These are phyloP conservation scores for Pogoniulus pusillus DNA, from an alignment of 2,797 vertebrate species.

Conservation along the genomic window DNA sequence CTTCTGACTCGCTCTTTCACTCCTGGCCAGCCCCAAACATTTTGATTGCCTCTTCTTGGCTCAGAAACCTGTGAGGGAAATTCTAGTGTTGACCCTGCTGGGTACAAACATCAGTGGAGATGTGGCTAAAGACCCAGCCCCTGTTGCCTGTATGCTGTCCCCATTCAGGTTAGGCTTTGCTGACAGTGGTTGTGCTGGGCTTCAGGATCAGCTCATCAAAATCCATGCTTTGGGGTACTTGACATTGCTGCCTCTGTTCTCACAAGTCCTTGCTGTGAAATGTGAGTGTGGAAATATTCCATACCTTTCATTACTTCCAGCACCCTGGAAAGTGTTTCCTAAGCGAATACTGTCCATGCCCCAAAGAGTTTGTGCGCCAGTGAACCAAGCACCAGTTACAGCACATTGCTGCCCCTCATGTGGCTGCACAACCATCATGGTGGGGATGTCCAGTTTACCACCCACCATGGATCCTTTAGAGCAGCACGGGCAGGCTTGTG, in stretches of 20 bases:
- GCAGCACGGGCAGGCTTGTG: rapidly evolving
- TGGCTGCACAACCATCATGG: rapidly evolving
- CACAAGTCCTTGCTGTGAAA: not conserved
- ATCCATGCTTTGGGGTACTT: not conserved
- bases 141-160: not conserved
- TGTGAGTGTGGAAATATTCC: not conserved
- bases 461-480: not conserved
- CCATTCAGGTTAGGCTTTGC: not conserved
- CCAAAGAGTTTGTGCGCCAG: not conserved
- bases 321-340: not conserved
- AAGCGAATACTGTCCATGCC: not conserved
- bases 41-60: not conserved
- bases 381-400: too few species aligned
- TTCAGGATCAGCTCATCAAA: not conserved
- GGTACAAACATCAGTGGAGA: not conserved
- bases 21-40: not conserved
- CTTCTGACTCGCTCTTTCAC: not conserved
- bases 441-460: not conserved
- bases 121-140: not conserved
- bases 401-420: not conserved
- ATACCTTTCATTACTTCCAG: not conserved
- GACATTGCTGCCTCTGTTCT: not conserved
- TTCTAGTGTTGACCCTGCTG: not conserved
- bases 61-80: not conserved
- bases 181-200: not conserved